Base-by-base conservation (phyloP, 2,113 vertebrate genomes). In the Rhea pennata region DNA sequence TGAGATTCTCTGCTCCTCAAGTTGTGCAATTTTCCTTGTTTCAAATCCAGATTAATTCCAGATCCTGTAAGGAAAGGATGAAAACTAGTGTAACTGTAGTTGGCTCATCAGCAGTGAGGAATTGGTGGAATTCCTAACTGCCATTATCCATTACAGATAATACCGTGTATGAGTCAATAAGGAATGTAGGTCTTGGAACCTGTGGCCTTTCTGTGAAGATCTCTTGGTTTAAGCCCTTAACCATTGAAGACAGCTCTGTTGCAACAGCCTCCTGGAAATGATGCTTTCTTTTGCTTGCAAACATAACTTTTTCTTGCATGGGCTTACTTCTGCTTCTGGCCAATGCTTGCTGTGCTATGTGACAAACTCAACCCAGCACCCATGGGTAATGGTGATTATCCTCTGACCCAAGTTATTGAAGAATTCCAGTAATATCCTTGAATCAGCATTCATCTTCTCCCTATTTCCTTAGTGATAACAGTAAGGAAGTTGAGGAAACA, bases 401-500 rank as follows among this genome's bases (percentile, higher is more conserved):
- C 26, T 82, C 87, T 75, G 84, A 94, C 74, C 36, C 58, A 77
- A 31, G 36, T 73, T 82, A 54, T 71, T 44, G 53, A 80, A 54
- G 33, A 87, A 79, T 95, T 96, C 92, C 84, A 66, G 81, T 87
- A 96, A 95, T 24, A 59, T 58, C 71, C 40, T 74, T 95, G 95
- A 93, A 87, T 93, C 78, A 87, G 15, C 3, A 26, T 11, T 79
- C 58, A 67, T 64, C 31, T 90, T 90, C 46, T 76, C 39, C 39
- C 44, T 2, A 0, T 0, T 91, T 76, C 36, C 70, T 48, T 9
- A 0, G 6, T 76, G 58, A 89, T 39, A 92, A 36, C 48, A 69
- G 33, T 46, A 40, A 85, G 81, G 27, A 11, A 24, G 15, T 9
- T 82, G 39, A 87, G 39, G 44, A 82, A 88, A 87, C n/a, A 36